Base-by-base conservation (phyloP, 2,113 vertebrate genomes). In the Dicerorhinus sumatrensis region DNA sequence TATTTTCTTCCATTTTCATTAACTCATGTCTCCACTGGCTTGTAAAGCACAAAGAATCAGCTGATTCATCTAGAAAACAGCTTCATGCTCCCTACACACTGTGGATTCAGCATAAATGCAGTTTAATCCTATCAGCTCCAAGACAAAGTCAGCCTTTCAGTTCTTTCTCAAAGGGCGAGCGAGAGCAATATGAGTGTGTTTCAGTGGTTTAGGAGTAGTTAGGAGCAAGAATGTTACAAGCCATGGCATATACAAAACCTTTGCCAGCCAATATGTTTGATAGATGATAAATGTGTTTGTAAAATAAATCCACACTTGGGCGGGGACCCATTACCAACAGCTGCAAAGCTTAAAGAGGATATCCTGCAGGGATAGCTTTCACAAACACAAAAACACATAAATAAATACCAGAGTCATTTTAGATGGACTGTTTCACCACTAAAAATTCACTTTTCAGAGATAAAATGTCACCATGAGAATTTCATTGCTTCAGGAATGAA, bases 401-500 rank as follows among this genome's bases (percentile, higher is more conserved):
- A 91, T 54, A 97, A 75, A 98, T 98, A 96, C 85, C 96, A 98
- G 94, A 67, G 96, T 98, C 97, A 54, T 79, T 98, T 98, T 94
- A 96, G 58, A 95, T 77, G 93, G 94, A 96, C 95, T 98, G 94
- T 96, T 70, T 97, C n/a, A 60, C 88, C 27, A 79, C 27, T 91
- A 91, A 95, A 97, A 98, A 75, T 42, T 95, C 72, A 93, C 73
- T 97, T 98, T 96, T 92, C 1, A 3, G 93, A 97, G 92, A 67
- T 10, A 33, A 87, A 90, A 92, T 89, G 73, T 95, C 92, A 62
- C 75, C 42, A 8, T 33, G 51, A 76, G 96, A 91, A n/a, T 97
- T 84, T 98, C 46, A 12, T 95, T 98, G 67, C 86, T 95, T 93
- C 58, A 92, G 87, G 70, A 97, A 84, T 91, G 97, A 85, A 88